These are phyloP conservation scores for Epizoanthus fatuus DNA, from an alignment of 92 coral and sea anemone species.

Conservation along the genomic window DNA sequence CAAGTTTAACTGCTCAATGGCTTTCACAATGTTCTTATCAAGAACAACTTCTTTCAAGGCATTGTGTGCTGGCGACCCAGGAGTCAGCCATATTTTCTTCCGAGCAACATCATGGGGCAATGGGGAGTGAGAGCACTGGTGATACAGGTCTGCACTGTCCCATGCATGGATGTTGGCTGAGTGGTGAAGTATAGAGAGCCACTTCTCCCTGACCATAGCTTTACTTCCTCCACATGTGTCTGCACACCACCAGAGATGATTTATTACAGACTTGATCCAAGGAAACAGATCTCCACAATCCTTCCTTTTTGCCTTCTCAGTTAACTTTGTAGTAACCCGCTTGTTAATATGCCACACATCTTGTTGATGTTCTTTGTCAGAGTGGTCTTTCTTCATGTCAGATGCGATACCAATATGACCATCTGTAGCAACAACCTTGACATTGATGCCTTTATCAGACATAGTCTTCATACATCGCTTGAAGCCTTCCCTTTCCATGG, in stretches of 20 bases:
- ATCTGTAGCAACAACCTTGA: conserved; percentile 21
- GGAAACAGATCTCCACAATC: conserved; percentile 6
- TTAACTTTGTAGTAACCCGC: neutral
- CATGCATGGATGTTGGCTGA: conserved; percentile 20
- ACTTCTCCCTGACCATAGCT: conserved; percentile 15
- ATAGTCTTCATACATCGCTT: conserved; percentile 30
- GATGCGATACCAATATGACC: neutral
- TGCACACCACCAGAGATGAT: conserved; percentile 12
- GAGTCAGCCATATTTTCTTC: conserved; percentile 41
- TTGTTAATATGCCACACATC: conserved; percentile 18
- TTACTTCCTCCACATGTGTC: conserved; percentile 10
- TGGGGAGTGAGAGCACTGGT: conserved; percentile 36
- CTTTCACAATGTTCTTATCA: conserved; percentile 45
- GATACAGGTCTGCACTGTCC: conserved; percentile 26
- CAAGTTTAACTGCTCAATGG: conserved; percentile 57
- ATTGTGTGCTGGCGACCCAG: conserved; percentile 44
- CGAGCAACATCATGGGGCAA: neutral
- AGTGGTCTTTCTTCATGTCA: neutral
- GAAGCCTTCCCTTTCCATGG: conserved; percentile 65
- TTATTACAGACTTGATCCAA: neutral
- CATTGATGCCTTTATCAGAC: neutral
- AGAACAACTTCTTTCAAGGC: conserved; percentile 53
- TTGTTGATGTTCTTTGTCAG: neutral
- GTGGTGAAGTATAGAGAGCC: conserved; percentile 13
- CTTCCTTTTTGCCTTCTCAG: neutral